Percentiles rank a stretch among this genome's conserved stretches.
phyloP scores from a whole-genome alignment of 2,113 vertebrate genomes.

The zebrafish (Danio rerio) region GRCz12tu NC_133188.1:39824001-39824500 shows the following conservation, averaged over 20 bases:
- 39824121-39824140: conserved; percentile 96
- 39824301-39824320: too few relatives aligned
- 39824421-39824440: too few relatives aligned
- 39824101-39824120: conserved; percentile 90
- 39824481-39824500: too few relatives aligned
- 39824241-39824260: neutral
- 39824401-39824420: too few relatives aligned
- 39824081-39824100: conserved; percentile 8
- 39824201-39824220: conserved; percentile 97
- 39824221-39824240: conserved; percentile 88
- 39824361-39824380: too few relatives aligned
- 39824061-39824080: conserved; percentile 32
- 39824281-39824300: too few relatives aligned
- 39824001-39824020: neutral
- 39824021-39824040: conserved; percentile 1
- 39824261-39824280: too few relatives aligned
- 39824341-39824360: too few relatives aligned
- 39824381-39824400: too few relatives aligned
- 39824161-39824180: conserved; percentile 99
- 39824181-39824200: conserved; percentile 99
- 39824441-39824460: too few relatives aligned
- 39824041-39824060: conserved; percentile 31
- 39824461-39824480: too few relatives aligned
- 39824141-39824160: conserved; percentile 95
- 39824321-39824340: too few relatives aligned